Conservation (phyloP, 2,113 vertebrate genomes). For the Sinocyclocheilus grahami region DNA sequence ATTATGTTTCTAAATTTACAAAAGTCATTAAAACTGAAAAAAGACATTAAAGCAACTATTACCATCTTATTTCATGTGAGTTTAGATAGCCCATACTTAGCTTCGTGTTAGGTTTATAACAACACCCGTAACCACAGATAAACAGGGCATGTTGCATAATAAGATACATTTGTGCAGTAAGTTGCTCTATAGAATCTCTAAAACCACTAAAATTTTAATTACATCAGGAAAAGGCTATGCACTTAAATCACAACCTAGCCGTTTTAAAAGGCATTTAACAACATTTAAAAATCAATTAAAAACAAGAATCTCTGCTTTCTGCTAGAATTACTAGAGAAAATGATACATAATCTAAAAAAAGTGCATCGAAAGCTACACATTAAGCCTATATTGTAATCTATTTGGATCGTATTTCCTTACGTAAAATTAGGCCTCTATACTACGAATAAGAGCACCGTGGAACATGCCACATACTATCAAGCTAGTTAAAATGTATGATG, state of each 20-base stretch:
- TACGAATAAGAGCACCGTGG: not conserved
- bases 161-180: slow-evolving; percentile 56
- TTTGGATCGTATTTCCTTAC: not conserved
- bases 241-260: not conserved
- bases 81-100: slow-evolving; percentile 2
- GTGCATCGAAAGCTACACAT: not conserved
- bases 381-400: not conserved
- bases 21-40: not conserved
- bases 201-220: slow-evolving; percentile 39
- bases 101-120: slow-evolving; percentile 56
- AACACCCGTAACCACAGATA: slow-evolving; percentile 52
- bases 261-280: not conserved
- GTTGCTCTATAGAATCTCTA: slow-evolving; percentile 49
- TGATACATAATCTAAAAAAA: not conserved
- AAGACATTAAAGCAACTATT: not conserved
- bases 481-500: not conserved
- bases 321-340: not conserved
- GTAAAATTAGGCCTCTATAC: not conserved
- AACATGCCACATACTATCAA: not conserved
- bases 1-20: not conserved
- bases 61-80: not conserved
- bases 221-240: not conserved
- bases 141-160: slow-evolving; percentile 55
- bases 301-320: not conserved
- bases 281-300: not conserved